phyloP scores from a whole-genome alignment of 1,140 invertebrate species.

The Papilio polytes region DNA sequence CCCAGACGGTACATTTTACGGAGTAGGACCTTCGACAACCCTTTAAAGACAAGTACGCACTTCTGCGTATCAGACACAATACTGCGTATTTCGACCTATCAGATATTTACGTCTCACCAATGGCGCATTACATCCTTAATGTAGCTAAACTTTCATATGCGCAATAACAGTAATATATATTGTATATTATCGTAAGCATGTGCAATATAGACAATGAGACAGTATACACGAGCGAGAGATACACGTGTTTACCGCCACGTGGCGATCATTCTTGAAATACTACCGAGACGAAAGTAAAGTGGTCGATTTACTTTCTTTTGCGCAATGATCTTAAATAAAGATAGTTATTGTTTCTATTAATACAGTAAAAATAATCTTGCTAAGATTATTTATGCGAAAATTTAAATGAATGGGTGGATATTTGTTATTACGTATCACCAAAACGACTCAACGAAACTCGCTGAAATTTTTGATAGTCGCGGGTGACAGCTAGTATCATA shows the following conservation, averaged over 20 bases:
- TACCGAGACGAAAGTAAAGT: neutral
- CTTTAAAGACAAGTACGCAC: neutral
- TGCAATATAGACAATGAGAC: neutral
- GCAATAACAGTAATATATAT: neutral
- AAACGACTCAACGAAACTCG: too few species aligned
- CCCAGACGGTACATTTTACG: neutral
- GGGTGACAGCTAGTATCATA: too few species aligned
- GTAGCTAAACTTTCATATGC: neutral
- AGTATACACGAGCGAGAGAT: constrained; percentile 6
- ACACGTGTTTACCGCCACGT: constrained; percentile 10
- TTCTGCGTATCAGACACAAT: neutral
- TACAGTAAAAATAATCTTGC: too few species aligned
- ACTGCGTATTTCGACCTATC: constrained; percentile 6
- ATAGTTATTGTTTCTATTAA: neutral
- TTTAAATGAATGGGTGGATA: too few species aligned
- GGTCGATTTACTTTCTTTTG: neutral
- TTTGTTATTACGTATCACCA: too few species aligned
- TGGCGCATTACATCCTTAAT: neutral
- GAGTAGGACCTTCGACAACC: neutral
- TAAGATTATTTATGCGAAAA: too few species aligned
- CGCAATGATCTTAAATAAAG: neutral
- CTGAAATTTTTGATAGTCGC: too few species aligned
- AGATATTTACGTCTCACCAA: neutral
- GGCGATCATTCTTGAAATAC: constrained; percentile 1
- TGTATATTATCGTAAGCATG: neutral